Percentiles rank a stretch among this genome's conserved stretches.
Conservation (phyloP, 64 coral and sea anemone species). For the Dendronephthya gigantea region DNA sequence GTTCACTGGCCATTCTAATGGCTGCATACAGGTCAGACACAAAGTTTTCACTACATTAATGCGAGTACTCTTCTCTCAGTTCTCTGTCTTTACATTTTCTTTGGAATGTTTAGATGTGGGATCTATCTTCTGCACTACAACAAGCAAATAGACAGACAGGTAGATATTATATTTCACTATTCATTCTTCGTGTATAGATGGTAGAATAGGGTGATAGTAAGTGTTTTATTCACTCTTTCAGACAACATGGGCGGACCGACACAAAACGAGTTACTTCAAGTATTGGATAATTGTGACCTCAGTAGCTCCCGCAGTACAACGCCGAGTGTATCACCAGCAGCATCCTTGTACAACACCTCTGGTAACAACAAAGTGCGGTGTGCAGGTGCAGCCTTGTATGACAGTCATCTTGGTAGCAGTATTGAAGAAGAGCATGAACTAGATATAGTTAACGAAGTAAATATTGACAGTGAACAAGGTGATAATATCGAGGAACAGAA, state of each 20-base stretch:
- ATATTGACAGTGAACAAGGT: not conserved
- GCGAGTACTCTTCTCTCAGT: no score
- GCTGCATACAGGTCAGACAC: constrained; percentile 70
- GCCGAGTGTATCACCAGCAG: constrained; percentile 77
- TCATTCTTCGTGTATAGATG: not conserved
- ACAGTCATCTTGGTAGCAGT: not conserved
- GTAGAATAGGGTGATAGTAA: not conserved
- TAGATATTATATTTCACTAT: not conserved
- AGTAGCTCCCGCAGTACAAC: constrained; percentile 87
- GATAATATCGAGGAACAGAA: not conserved
- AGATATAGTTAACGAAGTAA: no score
- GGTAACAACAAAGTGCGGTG: not conserved
- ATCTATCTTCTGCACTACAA: constrained; percentile 79
- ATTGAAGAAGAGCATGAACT: constrained; percentile 5
- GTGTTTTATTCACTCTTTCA: not conserved
- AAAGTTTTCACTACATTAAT: no score
- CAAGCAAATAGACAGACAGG: constrained; percentile 53
- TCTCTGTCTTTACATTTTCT: not conserved
- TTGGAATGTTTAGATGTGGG: constrained; percentile 72
- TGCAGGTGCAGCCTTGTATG: not conserved
- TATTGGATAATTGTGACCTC: constrained; percentile 84
- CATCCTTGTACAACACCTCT: constrained; percentile 35
- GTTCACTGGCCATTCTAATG: constrained; percentile 76
- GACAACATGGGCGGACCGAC: constrained; percentile 52
- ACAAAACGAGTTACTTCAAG: constrained; percentile 67